Evolutionary conservation across 2,113 vertebrate genomes (phyloP).

Genomic region (Elanus axillaris): DNA sequence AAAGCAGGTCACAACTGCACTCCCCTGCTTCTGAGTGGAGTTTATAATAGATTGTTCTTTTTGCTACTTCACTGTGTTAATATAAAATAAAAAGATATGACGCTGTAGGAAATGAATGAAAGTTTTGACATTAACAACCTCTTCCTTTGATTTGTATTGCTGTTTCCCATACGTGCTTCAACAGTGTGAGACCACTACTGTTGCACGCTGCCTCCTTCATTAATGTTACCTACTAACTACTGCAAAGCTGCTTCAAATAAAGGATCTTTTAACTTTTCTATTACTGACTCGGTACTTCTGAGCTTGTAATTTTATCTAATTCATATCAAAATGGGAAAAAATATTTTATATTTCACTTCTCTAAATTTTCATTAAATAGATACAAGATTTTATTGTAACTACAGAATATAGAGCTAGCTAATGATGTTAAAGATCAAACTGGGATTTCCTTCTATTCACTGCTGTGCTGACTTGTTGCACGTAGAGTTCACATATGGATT

Average conservation of each 20-base stretch:
- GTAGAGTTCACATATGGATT: neutral
- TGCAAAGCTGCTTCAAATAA: slow-evolving; percentile 17
- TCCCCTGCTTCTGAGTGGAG: neutral
- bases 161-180: neutral
- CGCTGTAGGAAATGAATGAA: slow-evolving; percentile 22
- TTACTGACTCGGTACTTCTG: neutral
- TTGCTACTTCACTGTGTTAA: neutral
- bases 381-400: neutral
- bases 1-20: neutral
- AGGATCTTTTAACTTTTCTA: slow-evolving; percentile 7
- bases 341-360: neutral
- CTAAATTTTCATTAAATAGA: slow-evolving; percentile 1
- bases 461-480: neutral
- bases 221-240: slow-evolving; percentile 13
- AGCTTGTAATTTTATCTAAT: slow-evolving; percentile 18
- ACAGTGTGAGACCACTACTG: neutral
- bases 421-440: slow-evolving; percentile 5
- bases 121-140: slow-evolving; percentile 28
- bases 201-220: slow-evolving; percentile 9
- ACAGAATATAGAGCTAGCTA: neutral
- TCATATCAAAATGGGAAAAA: neutral
- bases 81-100: neutral
- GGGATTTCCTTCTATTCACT: neutral
- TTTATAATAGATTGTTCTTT: slow-evolving; percentile 7
- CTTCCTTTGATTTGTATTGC: slow-evolving; percentile 19